Base-by-base conservation (phyloP, 1,140 invertebrate genomes). In the Orius insidiosus region DNA sequence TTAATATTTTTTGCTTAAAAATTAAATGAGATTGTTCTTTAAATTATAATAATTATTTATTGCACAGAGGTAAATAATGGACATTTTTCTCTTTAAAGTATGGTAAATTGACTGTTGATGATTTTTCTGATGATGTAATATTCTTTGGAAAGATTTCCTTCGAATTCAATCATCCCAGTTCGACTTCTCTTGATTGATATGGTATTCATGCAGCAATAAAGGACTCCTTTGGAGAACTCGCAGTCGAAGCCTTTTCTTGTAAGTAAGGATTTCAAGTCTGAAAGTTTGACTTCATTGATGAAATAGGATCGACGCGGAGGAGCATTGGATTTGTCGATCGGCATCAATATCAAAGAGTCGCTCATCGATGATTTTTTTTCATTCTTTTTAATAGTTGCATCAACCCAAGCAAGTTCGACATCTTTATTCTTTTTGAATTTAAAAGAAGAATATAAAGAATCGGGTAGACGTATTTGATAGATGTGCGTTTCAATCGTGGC, bases 401-500 rank as follows among this genome's bases (percentile, higher is more conserved):
- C 85, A 1, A 98, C 68, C 92, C 92, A 98, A 2, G 92, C 83
- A 13, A 98, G 71, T 62, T 98, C 93, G 0, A 83, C 79, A 46
- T 81, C 80, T 60, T 79, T 81, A 1, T 80, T 82, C 57, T 72
- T 71, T 40, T 81, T 76, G 64, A 95, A 90, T 38, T 76, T 71
- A 13, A 97, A 59, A n/a, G 80, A 77, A n/a, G 81, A 83, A 19
- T 95, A 80, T 33, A 95, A 65, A 10, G 83, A 78, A 63, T 97
- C 90, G 15, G 85, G 88, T 13, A 95, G 66, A 50, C 82, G 75
- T 56, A 95, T 89, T 69, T 98, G 94, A 63, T 93, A 97, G 56
- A 98, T 98, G 57, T 96, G 87, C 4, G 86, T 90, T 66, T 98
- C 94, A 0, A 88, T 94, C 0, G 95, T 98, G 1, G 85, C 92